Conservation (phyloP, 2,113 vertebrate species). For the Hydropotes inermis region DNA sequence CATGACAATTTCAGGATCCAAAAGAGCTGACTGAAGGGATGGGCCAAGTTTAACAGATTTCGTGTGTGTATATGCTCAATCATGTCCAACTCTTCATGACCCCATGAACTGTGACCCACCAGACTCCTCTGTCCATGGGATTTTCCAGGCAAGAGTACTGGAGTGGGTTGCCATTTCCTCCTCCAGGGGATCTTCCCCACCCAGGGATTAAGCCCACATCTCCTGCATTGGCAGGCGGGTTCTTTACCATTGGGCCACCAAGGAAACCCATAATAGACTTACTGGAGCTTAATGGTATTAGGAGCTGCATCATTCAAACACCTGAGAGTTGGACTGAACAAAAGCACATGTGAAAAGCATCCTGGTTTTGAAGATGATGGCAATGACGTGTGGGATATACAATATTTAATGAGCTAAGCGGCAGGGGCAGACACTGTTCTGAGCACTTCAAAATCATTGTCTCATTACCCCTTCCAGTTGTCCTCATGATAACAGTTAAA, state of each 20-base stretch:
- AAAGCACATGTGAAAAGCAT: not conserved
- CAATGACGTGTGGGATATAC: accelerated
- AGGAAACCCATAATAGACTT: not conserved
- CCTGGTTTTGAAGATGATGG: not conserved
- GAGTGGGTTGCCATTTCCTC: not conserved
- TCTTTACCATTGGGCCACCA: not conserved
- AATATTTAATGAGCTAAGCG: not conserved
- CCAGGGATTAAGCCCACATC: not conserved
- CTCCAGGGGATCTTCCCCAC: not conserved
- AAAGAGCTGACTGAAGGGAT: not conserved
- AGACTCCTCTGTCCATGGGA: not conserved
- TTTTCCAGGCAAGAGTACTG: not conserved
- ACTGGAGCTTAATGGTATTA: not conserved
- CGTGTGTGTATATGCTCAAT: accelerated
- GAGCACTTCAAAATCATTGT: not conserved
- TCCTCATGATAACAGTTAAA: not conserved
- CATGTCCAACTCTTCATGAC: not conserved
- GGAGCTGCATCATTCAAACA: not conserved
- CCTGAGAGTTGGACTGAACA: not conserved
- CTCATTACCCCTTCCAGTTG: not conserved
- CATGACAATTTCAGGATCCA: not conserved
- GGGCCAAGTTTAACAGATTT: not conserved
- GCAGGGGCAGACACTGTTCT: not conserved
- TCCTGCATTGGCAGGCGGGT: not conserved
- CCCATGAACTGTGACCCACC: not conserved